A percentile compares a stretch with the other conserved stretches of the same genome.
Evolutionary conservation across 2,888 invertebrate species (phyloP).

Genomic region (Tinea semifulvella): DNA sequence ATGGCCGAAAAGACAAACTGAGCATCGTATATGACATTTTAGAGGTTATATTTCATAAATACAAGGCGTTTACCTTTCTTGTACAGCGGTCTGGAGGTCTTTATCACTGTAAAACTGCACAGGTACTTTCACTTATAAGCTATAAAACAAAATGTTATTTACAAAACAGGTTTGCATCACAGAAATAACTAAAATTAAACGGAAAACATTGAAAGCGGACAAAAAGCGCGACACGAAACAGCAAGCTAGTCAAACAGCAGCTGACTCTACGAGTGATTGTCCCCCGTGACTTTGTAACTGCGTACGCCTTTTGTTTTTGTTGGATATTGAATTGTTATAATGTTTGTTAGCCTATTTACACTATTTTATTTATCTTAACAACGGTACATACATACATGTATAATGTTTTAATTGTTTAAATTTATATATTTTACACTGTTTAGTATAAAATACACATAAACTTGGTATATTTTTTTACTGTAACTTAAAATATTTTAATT

Average conservation of each 20-base stretch:
- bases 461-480: too few relatives aligned
- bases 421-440: too few relatives aligned
- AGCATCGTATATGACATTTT: slow-evolving; percentile 44
- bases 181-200: slow-evolving; percentile 67
- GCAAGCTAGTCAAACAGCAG: slow-evolving; percentile 77
- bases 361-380: too few relatives aligned
- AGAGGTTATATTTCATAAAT: slow-evolving; percentile 66
- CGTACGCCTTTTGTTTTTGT: too few relatives aligned
- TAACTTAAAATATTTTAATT: too few relatives aligned
- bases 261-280: slow-evolving; percentile 61
- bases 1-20: slow-evolving; percentile 34
- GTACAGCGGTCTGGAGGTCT: slow-evolving; percentile 40
- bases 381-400: too few relatives aligned
- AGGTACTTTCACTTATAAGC: slow-evolving; percentile 48
- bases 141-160: slow-evolving; percentile 48
- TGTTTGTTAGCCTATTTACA: too few relatives aligned
- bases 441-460: too few relatives aligned
- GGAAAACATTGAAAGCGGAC: slow-evolving; percentile 68
- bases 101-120: slow-evolving; percentile 54
- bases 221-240: slow-evolving; percentile 71
- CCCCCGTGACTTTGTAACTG: slow-evolving; percentile 41
- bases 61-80: slow-evolving; percentile 66
- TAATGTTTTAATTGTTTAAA: too few relatives aligned
- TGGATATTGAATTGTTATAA: too few relatives aligned
- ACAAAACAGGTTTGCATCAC: slow-evolving; percentile 64